These are phyloP conservation scores for Mycteria americana DNA, from an alignment of 2,797 vertebrate genomes.

Conservation along the genomic window DNA sequence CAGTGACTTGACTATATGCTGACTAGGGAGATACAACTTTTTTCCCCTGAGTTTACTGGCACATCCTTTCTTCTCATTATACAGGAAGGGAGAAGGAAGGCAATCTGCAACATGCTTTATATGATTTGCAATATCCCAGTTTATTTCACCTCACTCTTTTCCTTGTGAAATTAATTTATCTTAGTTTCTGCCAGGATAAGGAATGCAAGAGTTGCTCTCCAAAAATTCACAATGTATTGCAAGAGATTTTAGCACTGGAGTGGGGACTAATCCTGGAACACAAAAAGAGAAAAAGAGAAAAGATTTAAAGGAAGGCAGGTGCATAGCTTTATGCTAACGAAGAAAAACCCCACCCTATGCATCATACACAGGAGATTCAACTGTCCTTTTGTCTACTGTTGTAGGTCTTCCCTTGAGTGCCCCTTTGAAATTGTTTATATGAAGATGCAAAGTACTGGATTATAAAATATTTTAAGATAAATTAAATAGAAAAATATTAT, in stretches of 20 bases:
- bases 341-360: background rate
- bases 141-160: background rate
- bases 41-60: background rate
- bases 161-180: background rate
- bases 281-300: background rate
- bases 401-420: background rate
- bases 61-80: background rate
- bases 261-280: background rate
- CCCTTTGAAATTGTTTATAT: background rate
- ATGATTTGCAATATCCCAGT: background rate
- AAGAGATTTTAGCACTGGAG: background rate
- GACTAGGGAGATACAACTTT: background rate
- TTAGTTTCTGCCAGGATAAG: background rate
- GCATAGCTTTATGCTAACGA: background rate
- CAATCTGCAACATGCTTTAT: background rate
- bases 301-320: background rate
- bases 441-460: background rate
- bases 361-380: background rate
- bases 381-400: background rate
- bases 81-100: background rate
- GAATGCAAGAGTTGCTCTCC: background rate
- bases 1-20: background rate
- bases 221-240: background rate
- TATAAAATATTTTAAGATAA: background rate
- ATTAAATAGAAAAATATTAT: background rate